Evolutionary conservation across 64 coral and sea anemone genomes (phyloP), one percentile per base, ranked within the genome.

Genomic region (Actinia tenebrosa): DNA sequence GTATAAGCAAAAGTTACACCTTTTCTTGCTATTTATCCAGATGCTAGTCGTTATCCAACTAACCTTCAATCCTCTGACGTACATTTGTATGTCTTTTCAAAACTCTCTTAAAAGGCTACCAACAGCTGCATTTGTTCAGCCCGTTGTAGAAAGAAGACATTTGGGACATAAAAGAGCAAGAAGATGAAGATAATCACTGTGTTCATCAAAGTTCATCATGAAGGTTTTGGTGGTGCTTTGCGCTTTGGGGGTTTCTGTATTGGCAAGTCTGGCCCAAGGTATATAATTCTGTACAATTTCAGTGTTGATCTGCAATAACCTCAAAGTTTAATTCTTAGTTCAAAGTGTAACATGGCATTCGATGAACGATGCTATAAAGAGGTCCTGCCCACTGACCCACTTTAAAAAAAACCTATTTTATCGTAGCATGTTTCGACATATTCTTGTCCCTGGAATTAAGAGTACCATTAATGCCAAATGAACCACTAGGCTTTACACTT

Each of bases 181-280:
- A 2, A 42, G 42, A 43, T 3, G 25, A 75, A 0, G 8, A 7
- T 75, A 3, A 14, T 42, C 10, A 42, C 69, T 0, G 69, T 75
- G 22, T 75, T 75, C 13, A 3, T 15, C 8, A 26, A 37, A 22
- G 19, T 66, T 66, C n/a, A 66, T 8, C 5, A 44, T 86, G 89
- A 86, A 80, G 83, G 43, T 11, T 19, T 54, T 5, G 42, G 18
- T 50, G 44, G 53, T 85, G 17, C 55, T 91, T 27, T 86, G 69
- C 23, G 53, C 80, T 22, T 79, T 90, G 55, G 83, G 68, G 15
- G 25, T 90, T n/a, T 27, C 53, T 44, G 66, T 56, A 11, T 60
- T 86, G 43, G 82, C 82, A 78, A 62, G 83, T 64, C 8, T 86
- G 16, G 43, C 84, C 45, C 42, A 86, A n/a, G 89, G 88, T 84